Conservation (phyloP, 2,888 invertebrate species). For the Coelogynopora nodosa region DNA sequence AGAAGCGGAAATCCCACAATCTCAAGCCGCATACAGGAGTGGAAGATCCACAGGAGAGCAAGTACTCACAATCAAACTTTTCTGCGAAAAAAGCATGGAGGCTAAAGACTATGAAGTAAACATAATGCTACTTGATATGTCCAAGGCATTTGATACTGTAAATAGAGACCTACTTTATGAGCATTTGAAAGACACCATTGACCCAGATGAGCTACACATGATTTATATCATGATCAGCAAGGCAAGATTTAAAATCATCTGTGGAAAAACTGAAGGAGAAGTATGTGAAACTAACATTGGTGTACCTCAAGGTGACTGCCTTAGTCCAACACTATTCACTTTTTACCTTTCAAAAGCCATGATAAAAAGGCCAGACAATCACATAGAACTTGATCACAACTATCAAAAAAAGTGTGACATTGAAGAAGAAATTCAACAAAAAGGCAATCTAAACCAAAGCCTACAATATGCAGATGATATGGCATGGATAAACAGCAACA, state of each 20-base stretch:
- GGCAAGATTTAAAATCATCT: not conserved
- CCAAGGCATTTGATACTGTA: too few relatives aligned
- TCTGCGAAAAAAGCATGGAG: not conserved
- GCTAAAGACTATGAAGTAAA: not conserved
- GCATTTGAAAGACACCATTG: not conserved
- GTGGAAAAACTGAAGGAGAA: not conserved
- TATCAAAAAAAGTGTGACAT: not conserved
- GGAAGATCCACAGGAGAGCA: not conserved
- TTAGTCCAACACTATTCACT: not conserved
- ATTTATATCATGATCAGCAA: not conserved
- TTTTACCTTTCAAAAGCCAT: not conserved
- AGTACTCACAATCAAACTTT: not conserved
- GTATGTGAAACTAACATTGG: not conserved
- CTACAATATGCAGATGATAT: not conserved
- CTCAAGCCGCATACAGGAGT: not conserved
- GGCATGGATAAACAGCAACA: not conserved
- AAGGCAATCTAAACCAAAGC: not conserved
- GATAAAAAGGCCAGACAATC: not conserved
- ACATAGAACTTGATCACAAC: not conserved
- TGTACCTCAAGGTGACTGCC: not conserved
- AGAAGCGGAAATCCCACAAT: not conserved
- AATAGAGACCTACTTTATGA: too few relatives aligned
- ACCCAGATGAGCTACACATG: not conserved
- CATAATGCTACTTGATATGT: not conserved
- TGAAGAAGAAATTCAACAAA: not conserved